Conservation (phyloP, 2,888 invertebrate genomes). For the Thymelicus lineola region DNA sequence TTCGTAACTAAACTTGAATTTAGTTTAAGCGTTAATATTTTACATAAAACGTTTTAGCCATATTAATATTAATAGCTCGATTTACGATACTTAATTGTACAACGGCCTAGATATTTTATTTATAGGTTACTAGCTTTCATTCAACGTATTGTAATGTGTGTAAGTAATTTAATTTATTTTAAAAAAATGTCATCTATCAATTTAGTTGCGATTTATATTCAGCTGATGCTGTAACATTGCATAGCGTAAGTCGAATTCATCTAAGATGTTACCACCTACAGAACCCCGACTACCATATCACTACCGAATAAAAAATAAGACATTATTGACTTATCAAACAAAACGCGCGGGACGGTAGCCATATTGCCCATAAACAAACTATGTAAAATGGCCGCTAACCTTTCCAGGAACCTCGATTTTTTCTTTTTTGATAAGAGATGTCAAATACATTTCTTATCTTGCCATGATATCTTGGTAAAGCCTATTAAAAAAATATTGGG, state of each 20-base stretch:
- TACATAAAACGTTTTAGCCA: not conserved
- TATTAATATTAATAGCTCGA: too few relatives aligned
- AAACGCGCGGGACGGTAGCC: conserved; percentile 56
- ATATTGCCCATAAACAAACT: conserved; percentile 56
- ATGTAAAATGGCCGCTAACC: conserved; percentile 54
- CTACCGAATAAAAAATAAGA: conserved; percentile 20
- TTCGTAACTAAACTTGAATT: conserved; percentile 17
- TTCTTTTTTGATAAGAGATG: conserved; percentile 31
- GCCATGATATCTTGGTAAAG: not conserved
- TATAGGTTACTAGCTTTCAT: too few relatives aligned
- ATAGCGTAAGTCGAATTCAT: not conserved
- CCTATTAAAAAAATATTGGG: too few relatives aligned
- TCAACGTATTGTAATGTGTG: too few relatives aligned
- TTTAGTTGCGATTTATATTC: too few relatives aligned
- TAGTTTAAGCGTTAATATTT: not conserved
- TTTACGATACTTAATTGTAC: too few relatives aligned
- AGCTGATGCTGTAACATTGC: not conserved
- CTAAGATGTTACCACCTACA: conserved; percentile 12
- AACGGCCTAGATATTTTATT: too few relatives aligned
- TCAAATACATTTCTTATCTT: conserved; percentile 25
- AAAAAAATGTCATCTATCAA: too few relatives aligned
- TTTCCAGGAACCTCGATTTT: conserved; percentile 45
- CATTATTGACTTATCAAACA: conserved; percentile 51
- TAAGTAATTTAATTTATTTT: too few relatives aligned
- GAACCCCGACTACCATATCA: conserved; percentile 23